phyloP scores from a whole-genome alignment of 2,888 invertebrate species.

The Leptopilina syphax region DNA sequence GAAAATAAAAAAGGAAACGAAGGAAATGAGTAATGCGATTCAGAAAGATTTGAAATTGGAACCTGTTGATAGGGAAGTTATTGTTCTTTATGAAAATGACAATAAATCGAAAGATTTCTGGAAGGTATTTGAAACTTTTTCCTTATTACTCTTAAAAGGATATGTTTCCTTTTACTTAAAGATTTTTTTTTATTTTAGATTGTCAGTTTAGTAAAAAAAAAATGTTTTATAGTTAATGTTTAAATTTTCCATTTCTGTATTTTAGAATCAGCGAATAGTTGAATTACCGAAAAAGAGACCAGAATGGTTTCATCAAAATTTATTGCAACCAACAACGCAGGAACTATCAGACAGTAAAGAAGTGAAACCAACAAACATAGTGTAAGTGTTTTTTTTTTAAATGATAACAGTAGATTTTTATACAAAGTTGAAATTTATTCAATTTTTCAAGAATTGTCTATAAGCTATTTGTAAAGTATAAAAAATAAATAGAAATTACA shows the following conservation, averaged over 20 bases:
- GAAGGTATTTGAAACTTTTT: constrained; percentile 67
- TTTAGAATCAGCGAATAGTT: constrained; percentile 84
- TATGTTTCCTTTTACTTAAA: constrained; percentile 16
- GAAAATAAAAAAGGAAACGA: constrained; percentile 89
- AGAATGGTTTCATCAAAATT: constrained; percentile 91
- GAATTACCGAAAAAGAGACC: constrained; percentile 92
- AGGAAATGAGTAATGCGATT: constrained; percentile 87
- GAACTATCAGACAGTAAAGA: constrained; percentile 84
- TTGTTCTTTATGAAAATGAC: constrained; percentile 92
- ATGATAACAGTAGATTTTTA: neutral
- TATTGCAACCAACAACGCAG: constrained; percentile 88
- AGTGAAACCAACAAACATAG: constrained; percentile 79
- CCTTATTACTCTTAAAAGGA: too few species aligned
- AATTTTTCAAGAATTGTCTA: constrained; percentile 26
- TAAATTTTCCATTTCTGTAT: neutral
- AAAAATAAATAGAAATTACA: constrained; percentile 20
- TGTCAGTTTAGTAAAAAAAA: neutral
- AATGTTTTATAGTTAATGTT: neutral
- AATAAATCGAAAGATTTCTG: constrained; percentile 77
- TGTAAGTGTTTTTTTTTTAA: constrained; percentile 73
- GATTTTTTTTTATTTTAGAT: too few species aligned
- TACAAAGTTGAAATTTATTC: constrained; percentile 22
- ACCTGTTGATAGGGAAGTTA: constrained; percentile 90
- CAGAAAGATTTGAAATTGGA: constrained; percentile 83
- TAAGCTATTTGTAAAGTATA: constrained; percentile 2